Evolutionary conservation across 2,888 invertebrate genomes (phyloP), one percentile per base, ranked within the genome.

Genomic region (Callimorpha dominula): DNA sequence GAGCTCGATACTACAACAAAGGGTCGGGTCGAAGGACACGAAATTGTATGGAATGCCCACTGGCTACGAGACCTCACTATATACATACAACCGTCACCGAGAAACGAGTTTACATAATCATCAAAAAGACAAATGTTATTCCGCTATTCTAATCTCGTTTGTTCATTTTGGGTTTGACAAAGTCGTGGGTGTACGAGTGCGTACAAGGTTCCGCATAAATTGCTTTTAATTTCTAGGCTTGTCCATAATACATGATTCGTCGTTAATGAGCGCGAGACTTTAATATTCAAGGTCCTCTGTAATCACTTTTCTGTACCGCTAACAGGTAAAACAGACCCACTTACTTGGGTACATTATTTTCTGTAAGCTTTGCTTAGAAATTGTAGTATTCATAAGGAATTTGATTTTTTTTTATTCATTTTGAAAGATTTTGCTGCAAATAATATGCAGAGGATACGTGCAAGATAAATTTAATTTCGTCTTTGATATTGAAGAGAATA

Each of bases 211-310:
- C 75, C 68, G 82, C 81, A 81, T 86, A 87, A 87, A 88, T 86
- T 86, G 83, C 83, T 89, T 89, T 88, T 89, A 86, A 88, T 88
- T 88, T 87, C 73, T 77, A 80, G 80, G 81, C 78, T 84, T 81
- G 83, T 88, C 84, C 84, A 85, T 87, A 87, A 88, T 85, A 83
- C 84, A 86, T 84, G 86, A 84, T 83, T 76, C 74, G 73, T 76
- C 73, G 79, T 78, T 79, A 85, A 84, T 80, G 81, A 87, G 85
- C 84, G 80, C 76, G 82, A 77, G 80, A 74, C 78, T 81, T 89
- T 89, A 89, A 88, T 88, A 89, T 90, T 88, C 86, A 86, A 86
- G 84, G 84, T 80, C 80, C 75, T 71, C 72, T 72, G 81, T 85
- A 86, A 86, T 86, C 81, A 87, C 84, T 81, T 81, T 81, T 80